Conservation (phyloP, 64 coral and sea anemone genomes). For the Platygyra sinensis region DNA sequence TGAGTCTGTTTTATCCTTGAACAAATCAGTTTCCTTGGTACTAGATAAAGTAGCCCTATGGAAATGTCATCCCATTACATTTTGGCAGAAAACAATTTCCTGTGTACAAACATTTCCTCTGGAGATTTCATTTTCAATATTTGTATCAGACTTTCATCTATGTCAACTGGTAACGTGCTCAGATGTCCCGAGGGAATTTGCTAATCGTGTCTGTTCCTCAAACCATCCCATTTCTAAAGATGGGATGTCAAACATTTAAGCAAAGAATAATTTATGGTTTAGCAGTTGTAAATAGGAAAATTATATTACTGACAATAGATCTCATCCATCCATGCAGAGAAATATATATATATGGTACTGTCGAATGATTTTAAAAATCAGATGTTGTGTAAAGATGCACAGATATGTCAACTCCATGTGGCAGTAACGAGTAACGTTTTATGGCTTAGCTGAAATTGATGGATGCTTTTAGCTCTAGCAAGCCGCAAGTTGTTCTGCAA, state of each 20-base stretch:
- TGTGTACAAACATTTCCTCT: neutral
- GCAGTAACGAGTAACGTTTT: too few relatives aligned
- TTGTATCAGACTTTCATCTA: slow-evolving; percentile 1
- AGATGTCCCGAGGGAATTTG: neutral
- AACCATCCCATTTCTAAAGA: slow-evolving; percentile 8
- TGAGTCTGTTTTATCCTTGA: too few relatives aligned
- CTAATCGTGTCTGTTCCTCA: neutral
- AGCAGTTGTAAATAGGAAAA: slow-evolving; percentile 22
- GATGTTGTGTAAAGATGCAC: neutral
- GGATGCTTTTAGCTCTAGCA: neutral
- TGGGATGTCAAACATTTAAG: slow-evolving; percentile 16
- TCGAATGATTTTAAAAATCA: neutral
- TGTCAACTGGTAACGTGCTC: neutral
- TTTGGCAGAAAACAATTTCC: neutral
- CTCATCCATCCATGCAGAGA: neutral
- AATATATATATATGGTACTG: neutral
- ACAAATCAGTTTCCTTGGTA: neutral
- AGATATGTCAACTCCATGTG: too few relatives aligned
- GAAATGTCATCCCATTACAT: neutral
- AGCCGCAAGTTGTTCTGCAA: neutral
- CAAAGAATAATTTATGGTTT: slow-evolving; percentile 16
- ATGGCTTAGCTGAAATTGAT: neutral
- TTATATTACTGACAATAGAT: neutral
- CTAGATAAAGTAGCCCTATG: neutral
- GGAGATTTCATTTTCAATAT: neutral